phyloP scores from a whole-genome alignment of 2,888 invertebrate species.

The Pyrrhia umbra region DNA sequence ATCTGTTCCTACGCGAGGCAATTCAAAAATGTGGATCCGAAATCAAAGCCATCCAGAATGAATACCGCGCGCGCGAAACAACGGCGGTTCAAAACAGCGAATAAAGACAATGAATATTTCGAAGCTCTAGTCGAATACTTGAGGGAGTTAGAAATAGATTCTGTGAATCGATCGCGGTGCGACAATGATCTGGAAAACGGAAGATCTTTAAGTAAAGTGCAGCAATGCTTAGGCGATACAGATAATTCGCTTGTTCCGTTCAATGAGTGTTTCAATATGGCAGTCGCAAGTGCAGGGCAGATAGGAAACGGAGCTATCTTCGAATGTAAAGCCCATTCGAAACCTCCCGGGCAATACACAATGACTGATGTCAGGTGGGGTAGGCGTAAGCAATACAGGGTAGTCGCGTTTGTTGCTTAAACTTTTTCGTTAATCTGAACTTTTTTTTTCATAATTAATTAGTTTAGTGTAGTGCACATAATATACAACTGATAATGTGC shows the following conservation, averaged over 20 bases:
- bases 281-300: not conserved
- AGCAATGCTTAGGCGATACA: not conserved
- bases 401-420: not conserved
- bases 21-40: not conserved
- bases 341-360: not conserved
- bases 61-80: not conserved
- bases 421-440: not conserved
- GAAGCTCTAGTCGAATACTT: slow-evolving; percentile 5
- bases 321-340: not conserved
- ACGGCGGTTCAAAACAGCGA: not conserved
- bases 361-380: slow-evolving; percentile 7
- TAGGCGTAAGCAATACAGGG: slow-evolving; percentile 6
- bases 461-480: not conserved
- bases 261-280: not conserved
- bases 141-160: slow-evolving; percentile 9
- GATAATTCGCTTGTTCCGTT: not conserved
- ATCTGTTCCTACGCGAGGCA: slow-evolving; percentile 11
- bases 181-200: not conserved
- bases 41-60: not conserved
- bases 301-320: not conserved
- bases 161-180: not conserved
- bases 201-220: not conserved
- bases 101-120: not conserved
- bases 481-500: slow-evolving; percentile 4
- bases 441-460: slow-evolving; percentile 2